Evolutionary conservation across 2,797 vertebrate species (phyloP).

Genomic region (Takifugu rubripes): DNA sequence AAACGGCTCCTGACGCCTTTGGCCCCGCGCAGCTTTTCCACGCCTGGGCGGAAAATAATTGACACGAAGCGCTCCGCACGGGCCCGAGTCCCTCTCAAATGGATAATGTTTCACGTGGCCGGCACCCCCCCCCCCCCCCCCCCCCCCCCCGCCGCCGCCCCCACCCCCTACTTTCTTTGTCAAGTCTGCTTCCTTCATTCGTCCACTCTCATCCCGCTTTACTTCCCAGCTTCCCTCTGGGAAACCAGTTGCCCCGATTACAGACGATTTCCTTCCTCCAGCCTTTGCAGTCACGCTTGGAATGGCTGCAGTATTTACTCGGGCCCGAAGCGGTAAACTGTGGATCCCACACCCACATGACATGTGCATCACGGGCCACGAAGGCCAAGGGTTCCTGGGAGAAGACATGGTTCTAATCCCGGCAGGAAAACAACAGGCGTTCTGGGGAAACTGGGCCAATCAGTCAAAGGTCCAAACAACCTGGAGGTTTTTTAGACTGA

Average conservation of each 20-base stretch:
- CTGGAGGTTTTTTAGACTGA: constrained; percentile 16
- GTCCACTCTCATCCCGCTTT: constrained; percentile 28
- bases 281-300: constrained; percentile 67
- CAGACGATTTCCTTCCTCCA: constrained; percentile 68
- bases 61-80: too few relatives aligned
- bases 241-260: constrained; percentile 43
- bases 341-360: constrained; percentile 72
- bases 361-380: constrained; percentile 55
- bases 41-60: constrained; percentile 33
- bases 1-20: constrained; percentile 42
- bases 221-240: constrained; percentile 67
- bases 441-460: constrained; percentile 20
- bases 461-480: constrained; percentile 23
- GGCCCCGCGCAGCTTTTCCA: constrained; percentile 38
- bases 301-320: constrained; percentile 73
- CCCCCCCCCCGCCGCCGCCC: too few relatives aligned
- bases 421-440: constrained; percentile 23
- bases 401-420: constrained; percentile 37
- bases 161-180: too few relatives aligned
- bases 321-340: constrained; percentile 63
- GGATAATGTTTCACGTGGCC: too few relatives aligned
- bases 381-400: constrained; percentile 63
- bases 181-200: too few relatives aligned
- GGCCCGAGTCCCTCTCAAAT: too few relatives aligned
- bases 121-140: too few relatives aligned